phyloP scores from a whole-genome alignment of 2,113 vertebrate species.

The Suncus etruscus region DNA sequence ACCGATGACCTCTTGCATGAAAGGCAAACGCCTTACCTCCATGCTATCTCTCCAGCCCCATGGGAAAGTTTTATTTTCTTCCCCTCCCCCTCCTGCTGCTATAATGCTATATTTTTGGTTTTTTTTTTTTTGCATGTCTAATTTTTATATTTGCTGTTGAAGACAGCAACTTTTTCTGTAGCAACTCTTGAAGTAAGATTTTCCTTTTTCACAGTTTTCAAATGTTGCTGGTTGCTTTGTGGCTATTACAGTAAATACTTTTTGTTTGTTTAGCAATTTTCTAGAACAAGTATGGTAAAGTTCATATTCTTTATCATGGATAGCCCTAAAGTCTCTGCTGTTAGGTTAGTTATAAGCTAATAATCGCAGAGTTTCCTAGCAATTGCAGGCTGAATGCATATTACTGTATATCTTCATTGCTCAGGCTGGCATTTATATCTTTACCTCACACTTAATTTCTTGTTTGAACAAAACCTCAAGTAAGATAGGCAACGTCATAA shows the following conservation, averaged over 20 bases:
- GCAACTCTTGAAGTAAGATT: neutral
- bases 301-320: neutral
- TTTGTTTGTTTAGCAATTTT: constrained; percentile 17
- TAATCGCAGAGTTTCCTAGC: neutral
- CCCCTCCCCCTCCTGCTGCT: neutral
- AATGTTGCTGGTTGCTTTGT: neutral
- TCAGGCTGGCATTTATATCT: neutral
- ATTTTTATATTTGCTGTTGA: constrained; percentile 32
- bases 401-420: neutral
- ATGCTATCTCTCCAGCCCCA: too few relatives aligned
- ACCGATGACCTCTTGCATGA: too few relatives aligned
- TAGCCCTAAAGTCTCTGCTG: neutral
- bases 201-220: neutral
- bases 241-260: neutral
- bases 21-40: too few relatives aligned
- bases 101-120: neutral
- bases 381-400: neutral
- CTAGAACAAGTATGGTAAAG: constrained; percentile 4
- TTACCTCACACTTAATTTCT: neutral
- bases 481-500: neutral
- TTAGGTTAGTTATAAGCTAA: neutral
- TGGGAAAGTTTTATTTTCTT: neutral
- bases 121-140: neutral
- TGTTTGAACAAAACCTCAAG: neutral
- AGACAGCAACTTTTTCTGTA: neutral